phyloP scores from a whole-genome alignment of 2,888 invertebrate species.

The Chromoteleia sp. region DNA sequence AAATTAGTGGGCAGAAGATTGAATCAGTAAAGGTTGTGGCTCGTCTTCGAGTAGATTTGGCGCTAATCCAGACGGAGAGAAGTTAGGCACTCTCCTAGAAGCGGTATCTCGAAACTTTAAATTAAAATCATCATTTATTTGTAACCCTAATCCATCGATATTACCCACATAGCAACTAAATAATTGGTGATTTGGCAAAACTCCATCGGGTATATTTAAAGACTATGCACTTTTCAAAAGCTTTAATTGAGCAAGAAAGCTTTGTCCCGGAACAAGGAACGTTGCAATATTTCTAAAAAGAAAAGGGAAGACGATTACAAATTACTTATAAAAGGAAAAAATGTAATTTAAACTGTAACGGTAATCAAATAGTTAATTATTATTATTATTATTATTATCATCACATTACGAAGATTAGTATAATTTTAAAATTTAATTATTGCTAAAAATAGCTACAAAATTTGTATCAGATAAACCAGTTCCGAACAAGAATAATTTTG shows the following conservation, averaged over 20 bases:
- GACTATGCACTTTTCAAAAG: neutral
- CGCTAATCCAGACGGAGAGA: conserved; percentile 62
- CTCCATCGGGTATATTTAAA: conserved; percentile 24
- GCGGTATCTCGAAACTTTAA: conserved; percentile 47
- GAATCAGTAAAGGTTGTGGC: conserved; percentile 68
- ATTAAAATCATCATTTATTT: conserved; percentile 58
- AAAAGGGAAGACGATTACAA: no score
- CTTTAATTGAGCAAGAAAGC: neutral
- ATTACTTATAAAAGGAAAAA: no score
- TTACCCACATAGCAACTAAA: conserved; percentile 12
- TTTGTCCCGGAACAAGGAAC: neutral
- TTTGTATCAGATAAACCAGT: no score
- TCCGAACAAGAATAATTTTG: no score
- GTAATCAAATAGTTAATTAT: no score
- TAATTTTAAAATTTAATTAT: no score
- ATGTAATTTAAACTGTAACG: no score
- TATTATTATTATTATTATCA: no score
- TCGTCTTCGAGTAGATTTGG: conserved; percentile 64
- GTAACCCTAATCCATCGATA: conserved; percentile 35
- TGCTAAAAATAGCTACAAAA: no score
- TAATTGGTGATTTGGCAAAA: conserved; percentile 40
- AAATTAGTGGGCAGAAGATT: conserved; percentile 54
- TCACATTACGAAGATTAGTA: no score
- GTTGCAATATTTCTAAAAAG: neutral
- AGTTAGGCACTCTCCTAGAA: conserved; percentile 38